Conservation (phyloP, 2,113 vertebrate species). For the Erythrocercus mccallii region DNA sequence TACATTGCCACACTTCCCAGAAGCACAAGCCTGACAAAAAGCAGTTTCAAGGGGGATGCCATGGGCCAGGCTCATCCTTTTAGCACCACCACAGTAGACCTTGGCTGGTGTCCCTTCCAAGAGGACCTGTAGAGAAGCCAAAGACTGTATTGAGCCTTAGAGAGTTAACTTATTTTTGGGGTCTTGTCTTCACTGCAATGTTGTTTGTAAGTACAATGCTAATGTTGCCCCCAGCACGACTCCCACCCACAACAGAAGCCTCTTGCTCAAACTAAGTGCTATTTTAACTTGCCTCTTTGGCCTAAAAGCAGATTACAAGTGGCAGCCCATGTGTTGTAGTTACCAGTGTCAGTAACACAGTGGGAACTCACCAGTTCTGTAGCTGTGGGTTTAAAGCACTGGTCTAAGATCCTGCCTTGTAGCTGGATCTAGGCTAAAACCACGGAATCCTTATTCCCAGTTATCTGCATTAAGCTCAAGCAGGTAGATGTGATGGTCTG, state of each 20-base stretch:
- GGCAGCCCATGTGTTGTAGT: neutral
- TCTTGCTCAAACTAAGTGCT: constrained; percentile 16
- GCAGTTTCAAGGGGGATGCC: neutral
- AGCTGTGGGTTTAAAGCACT: neutral
- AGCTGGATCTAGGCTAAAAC: neutral
- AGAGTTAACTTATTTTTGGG: constrained; percentile 3
- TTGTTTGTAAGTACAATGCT: neutral
- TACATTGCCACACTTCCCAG: neutral
- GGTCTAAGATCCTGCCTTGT: neutral
- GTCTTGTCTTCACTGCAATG: neutral
- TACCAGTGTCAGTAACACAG: neutral
- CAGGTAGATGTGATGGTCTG: neutral
- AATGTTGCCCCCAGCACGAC: neutral
- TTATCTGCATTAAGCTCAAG: neutral
- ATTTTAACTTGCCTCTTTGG: constrained; percentile 19
- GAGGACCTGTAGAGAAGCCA: neutral
- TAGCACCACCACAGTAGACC: neutral
- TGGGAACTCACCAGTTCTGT: neutral
- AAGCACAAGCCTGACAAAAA: neutral
- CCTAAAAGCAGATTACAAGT: constrained; percentile 2
- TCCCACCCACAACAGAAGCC: constrained; percentile 30
- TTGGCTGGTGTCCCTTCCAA: neutral
- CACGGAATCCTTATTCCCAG: neutral
- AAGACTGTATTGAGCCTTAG: neutral
- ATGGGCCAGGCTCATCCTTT: neutral